Evolutionary conservation across 2,888 invertebrate genomes (phyloP), one percentile per base, ranked within the genome.

Genomic region (Dynastes maya): DNA sequence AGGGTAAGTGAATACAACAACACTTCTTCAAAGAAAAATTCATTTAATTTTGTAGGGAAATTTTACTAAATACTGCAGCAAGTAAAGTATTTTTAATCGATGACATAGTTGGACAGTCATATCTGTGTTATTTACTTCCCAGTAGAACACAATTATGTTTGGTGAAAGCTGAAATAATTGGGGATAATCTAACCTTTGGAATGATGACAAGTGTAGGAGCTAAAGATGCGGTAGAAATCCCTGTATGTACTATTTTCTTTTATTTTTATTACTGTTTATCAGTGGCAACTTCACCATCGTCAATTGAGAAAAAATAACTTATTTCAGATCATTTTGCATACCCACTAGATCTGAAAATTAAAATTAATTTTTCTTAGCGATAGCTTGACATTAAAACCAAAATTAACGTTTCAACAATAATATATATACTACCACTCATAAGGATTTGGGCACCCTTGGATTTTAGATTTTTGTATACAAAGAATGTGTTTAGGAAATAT

Each of bases 51-150:
- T 89, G 85, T 81, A 90, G 91, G 83, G 89, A 91, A 65, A 82
- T 82, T 16, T 79, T 80, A 55, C 79, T 79, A 8, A 84, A 90
- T 83, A 92, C 92, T 80, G 90, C 92, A 80, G 94, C 95, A 5
- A 90, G 92, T 0, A 95, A 95, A 85, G 95, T 95, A 0, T 97
- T 98, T 84, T 88, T 97, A 37, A 94, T 95, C 72, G 93, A 92
- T n/a, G 97, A 98, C 89, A 89, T 97, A 72, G 94, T 96, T 53
- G 96, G 95, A 0, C 96, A 97, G 86, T 93, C 92, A 82, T 97
- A 94, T 86, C 88, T 98, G 11, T 97, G 97, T 85, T 97, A 95
- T 86, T 88, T 95, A 65, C 89, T 95, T 3, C 90, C 92, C 1
- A 90, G 91, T 80, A 90, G 92, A 74, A 92, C 91, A 82, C 93